Percentiles rank a stretch among this genome's conserved stretches.
phyloP scores from a whole-genome alignment of 2,888 invertebrate species.

The Caenorhabditis sp. region DNA sequence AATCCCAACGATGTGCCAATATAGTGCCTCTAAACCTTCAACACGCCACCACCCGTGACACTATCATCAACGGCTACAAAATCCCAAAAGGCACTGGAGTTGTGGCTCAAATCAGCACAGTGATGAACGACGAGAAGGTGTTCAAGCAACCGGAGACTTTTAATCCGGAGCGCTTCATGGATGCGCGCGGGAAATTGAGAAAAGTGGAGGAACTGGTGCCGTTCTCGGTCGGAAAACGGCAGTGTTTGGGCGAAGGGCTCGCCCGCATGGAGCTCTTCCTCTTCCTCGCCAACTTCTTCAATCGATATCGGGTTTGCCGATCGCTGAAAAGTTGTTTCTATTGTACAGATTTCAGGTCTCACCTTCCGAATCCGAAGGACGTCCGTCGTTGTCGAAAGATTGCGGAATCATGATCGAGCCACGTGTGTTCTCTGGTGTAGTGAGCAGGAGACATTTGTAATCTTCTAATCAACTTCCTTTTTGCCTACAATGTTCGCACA shows the following conservation, averaged over 20 bases:
- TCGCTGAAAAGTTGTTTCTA: neutral
- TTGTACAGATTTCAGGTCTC: conserved; percentile 27
- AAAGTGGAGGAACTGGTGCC: conserved; percentile 44
- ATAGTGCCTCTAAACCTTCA: conserved; percentile 39
- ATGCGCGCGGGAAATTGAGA: conserved; percentile 39
- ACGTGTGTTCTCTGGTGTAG: neutral
- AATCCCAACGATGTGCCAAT: conserved; percentile 44
- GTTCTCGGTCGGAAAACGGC: conserved; percentile 55
- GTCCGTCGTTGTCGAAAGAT: conserved; percentile 22
- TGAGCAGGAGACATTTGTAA: too few species aligned
- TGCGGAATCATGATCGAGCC: conserved; percentile 14
- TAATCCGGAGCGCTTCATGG: conserved; percentile 51
- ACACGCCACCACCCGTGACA: conserved; percentile 41
- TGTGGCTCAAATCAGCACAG: conserved; percentile 44
- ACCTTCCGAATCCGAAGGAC: neutral
- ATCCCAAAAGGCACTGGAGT: conserved; percentile 44
- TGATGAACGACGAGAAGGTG: conserved; percentile 48
- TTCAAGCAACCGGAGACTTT: conserved; percentile 54
- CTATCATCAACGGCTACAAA: conserved; percentile 22
- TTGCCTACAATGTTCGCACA: too few species aligned
- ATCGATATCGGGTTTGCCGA: conserved; percentile 11
- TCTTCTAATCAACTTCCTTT: too few species aligned
- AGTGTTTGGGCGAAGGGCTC: conserved; percentile 58
- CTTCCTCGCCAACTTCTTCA: conserved; percentile 28
- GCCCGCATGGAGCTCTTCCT: conserved; percentile 38